Percentiles rank a stretch among this genome's conserved stretches.
Evolutionary conservation across 2,113 vertebrate species (phyloP).

Genomic region (Pelmatolapia mariae): DNA sequence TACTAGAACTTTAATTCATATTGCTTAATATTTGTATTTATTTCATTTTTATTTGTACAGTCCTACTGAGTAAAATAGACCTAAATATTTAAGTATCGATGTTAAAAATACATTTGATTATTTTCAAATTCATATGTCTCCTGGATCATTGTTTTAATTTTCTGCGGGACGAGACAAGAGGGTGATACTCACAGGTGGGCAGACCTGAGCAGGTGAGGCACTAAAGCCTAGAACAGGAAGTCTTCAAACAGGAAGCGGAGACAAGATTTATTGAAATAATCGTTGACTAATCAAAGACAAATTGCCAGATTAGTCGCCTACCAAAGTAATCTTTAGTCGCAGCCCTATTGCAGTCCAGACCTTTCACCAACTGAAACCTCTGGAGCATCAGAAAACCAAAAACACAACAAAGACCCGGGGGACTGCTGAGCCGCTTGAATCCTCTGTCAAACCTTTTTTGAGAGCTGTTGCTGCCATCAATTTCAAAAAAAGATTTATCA

Average conservation of each 20-base stretch:
- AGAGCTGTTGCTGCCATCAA: neutral
- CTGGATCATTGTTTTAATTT: neutral
- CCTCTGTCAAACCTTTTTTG: neutral
- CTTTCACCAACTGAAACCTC: neutral
- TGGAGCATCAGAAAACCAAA: neutral
- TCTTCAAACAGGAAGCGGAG: neutral
- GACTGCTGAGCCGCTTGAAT: neutral
- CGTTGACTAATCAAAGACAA: neutral
- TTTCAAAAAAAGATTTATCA: neutral
- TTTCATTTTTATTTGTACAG: neutral
- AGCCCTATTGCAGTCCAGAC: rapidly evolving
- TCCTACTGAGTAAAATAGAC: neutral
- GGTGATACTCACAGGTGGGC: neutral
- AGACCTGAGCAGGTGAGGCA: neutral
- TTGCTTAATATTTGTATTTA: neutral
- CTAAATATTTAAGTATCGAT: neutral
- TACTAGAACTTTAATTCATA: neutral
- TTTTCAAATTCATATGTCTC: neutral
- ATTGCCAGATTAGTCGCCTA: neutral
- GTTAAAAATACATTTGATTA: neutral
- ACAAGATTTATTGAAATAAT: rapidly evolving
- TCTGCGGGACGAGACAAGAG: neutral
- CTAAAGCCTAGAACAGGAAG: neutral
- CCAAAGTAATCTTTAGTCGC: neutral
- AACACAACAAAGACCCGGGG: neutral